Conservation (phyloP, 2,888 invertebrate genomes). For the Epirrhoe alternata region DNA sequence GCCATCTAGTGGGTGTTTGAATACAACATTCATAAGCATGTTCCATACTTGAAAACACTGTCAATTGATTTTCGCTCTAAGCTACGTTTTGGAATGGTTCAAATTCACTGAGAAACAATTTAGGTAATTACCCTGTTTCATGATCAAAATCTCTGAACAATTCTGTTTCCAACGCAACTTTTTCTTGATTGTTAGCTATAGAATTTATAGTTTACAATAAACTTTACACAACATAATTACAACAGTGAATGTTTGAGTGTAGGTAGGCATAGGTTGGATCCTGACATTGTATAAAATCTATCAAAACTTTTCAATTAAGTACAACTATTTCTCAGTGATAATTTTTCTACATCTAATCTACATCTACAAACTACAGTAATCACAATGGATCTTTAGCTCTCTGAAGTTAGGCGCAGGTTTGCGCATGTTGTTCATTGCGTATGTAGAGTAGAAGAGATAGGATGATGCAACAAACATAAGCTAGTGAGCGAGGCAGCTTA, state of each 20-base stretch:
- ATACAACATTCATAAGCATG: neutral
- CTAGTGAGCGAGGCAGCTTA: too few relatives aligned
- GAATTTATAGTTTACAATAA: neutral
- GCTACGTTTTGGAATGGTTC: neutral
- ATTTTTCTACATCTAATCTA: neutral
- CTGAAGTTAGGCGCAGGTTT: too few relatives aligned
- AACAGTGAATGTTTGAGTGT: neutral
- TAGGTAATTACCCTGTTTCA: neutral
- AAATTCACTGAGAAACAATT: neutral
- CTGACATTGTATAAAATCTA: too few relatives aligned
- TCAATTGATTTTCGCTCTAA: neutral
- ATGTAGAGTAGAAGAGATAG: too few relatives aligned
- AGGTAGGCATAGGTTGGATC: too few relatives aligned
- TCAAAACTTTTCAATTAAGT: neutral
- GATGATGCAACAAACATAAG: too few relatives aligned
- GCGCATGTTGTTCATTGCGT: too few relatives aligned
- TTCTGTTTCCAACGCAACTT: neutral
- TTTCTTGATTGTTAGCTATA: neutral
- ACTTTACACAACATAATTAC: neutral
- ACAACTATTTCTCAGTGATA: neutral
- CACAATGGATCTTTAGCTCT: too few relatives aligned
- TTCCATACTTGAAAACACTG: neutral
- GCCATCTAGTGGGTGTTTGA: neutral
- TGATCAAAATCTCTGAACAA: neutral
- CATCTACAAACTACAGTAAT: neutral